Percentiles rank a stretch among this genome's conserved stretches.
These are phyloP conservation scores for Gymnarchus niloticus DNA, from an alignment of 2,113 vertebrate genomes.

Conservation along the genomic window DNA sequence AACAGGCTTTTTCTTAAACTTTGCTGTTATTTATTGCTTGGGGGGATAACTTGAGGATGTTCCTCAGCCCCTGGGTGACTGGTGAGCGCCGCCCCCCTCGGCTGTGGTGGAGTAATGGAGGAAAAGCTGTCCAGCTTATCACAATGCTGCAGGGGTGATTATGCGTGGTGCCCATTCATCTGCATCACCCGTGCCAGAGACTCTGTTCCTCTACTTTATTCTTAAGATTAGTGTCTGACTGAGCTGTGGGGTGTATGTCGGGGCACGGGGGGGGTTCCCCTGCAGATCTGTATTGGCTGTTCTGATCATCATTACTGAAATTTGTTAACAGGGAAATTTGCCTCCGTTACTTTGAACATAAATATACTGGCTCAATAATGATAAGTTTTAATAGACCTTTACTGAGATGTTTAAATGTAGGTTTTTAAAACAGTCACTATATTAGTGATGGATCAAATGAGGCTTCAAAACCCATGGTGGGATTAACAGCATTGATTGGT, in stretches of 20 bases:
- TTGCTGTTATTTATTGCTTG: not conserved
- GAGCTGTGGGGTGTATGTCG: not conserved
- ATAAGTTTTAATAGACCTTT: not conserved
- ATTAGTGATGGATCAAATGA: too few species aligned
- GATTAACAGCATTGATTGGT: too few species aligned
- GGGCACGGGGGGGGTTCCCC: not conserved
- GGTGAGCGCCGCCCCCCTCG: too few species aligned
- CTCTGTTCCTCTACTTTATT: not conserved
- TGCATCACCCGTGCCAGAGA: constrained; percentile 18
- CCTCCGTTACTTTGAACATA: not conserved
- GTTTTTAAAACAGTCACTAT: not conserved
- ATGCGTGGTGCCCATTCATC: constrained; percentile 11
- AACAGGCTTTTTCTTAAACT: not conserved
- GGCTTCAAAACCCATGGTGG: not conserved
- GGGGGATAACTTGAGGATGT: not conserved
- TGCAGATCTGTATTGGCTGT: not conserved
- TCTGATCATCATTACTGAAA: not conserved
- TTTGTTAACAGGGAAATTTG: not conserved
- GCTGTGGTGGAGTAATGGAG: not conserved
- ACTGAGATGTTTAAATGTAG: not conserved
- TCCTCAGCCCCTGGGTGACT: not conserved
- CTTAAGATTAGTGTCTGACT: not conserved
- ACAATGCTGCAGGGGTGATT: constrained; percentile 17
- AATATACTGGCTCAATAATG: not conserved
- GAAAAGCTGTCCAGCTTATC: constrained; percentile 13